Base-by-base conservation (phyloP, 2,113 vertebrate genomes). In the Epinephelus cyanopodus region DNA sequence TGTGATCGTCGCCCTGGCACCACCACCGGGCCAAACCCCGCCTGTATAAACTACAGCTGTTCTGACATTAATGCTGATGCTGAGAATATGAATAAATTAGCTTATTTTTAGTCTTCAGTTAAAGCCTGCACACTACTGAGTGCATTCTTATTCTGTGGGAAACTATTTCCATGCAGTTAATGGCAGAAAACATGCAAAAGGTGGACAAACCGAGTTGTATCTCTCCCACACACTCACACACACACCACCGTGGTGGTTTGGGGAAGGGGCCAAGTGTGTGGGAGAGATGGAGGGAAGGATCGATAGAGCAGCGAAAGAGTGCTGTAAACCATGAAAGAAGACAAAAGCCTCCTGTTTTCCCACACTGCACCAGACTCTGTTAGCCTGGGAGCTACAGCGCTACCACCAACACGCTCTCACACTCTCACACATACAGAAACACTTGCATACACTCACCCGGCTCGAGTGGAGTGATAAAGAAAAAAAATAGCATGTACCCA, bases 321-420 rank as follows among this genome's bases (percentile, higher is more conserved):
- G 91, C 91, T 94, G 90, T 92, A 94, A 93, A 92, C 88, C 91
- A 92, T 90, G 90, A 93, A 92, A 94, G 90, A 84, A 92, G 93
- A 94, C 92, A 94, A 94, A 94, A 94, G 91, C 92, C 92, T 92
- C 88, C 90, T 89, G 90, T 92, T 94, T 91, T 92, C 93, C 92
- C 89, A 92, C 90, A 89, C 91, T 92, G 92, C 87, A 89, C 56
- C 89, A 83, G 87, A 65, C 87, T 92, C 62, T 83, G 84, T 86
- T 91, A 93, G 92, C 89, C 91, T 93, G 91, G 87, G 89, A 92
- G 91, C 84, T 89, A 90, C 83, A 48, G 78, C 64, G 23, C 81
- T 77, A 86, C 77, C 89, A 73, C 82, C 73, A 72, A 77, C 91
- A 70, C 81, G 25, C 88, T 37, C 83, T 19, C 84, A 78, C 47